These are phyloP conservation scores for Tonatia bakeri DNA, from an alignment of 2,113 vertebrate species.

Conservation along the genomic window DNA sequence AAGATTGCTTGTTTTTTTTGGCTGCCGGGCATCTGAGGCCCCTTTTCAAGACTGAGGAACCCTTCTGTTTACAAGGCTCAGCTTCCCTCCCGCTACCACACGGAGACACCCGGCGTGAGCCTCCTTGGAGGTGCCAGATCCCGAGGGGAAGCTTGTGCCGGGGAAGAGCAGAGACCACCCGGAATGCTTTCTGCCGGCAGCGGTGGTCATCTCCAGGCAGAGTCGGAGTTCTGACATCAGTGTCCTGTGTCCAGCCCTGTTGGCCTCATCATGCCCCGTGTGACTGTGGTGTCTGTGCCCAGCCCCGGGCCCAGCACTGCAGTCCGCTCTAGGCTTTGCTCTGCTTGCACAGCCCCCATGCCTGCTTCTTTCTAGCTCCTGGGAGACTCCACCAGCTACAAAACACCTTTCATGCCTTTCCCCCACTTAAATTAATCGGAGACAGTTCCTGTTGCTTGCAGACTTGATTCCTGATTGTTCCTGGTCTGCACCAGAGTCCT, in stretches of 20 bases:
- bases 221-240: not conserved
- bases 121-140: not conserved
- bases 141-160: not conserved
- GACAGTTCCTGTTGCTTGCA: not conserved
- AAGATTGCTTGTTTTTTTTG: not conserved
- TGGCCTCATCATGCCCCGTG: not conserved
- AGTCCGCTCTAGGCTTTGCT: not conserved
- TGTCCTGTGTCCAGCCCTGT: not conserved
- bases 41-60: not conserved
- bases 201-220: not conserved
- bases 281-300: not conserved
- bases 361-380: not conserved
- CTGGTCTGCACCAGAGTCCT: not conserved
- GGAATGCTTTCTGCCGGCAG: not conserved
- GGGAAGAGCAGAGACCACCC: not conserved
- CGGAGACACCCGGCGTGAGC: fast-evolving
- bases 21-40: not conserved
- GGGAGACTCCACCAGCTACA: not conserved
- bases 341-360: not conserved
- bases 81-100: not conserved
- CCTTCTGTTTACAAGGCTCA: not conserved
- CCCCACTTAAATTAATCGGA: not conserved
- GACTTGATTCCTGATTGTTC: not conserved
- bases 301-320: no score
- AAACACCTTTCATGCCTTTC: not conserved